These are phyloP conservation scores for Kryptolebias marmoratus DNA, from an alignment of 2,113 vertebrate species.

Conservation along the genomic window DNA sequence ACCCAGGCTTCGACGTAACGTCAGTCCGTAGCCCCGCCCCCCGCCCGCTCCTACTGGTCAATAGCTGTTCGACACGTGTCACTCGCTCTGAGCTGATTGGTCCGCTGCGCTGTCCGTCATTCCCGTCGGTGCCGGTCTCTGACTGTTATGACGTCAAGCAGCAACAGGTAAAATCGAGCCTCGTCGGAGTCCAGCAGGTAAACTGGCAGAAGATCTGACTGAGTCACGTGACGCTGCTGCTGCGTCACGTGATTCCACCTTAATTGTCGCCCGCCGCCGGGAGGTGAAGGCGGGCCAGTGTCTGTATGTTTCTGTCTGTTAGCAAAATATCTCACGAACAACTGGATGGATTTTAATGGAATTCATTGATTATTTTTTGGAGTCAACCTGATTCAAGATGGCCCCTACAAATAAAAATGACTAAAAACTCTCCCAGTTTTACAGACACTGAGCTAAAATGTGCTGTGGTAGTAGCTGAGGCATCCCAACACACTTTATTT, in stretches of 20 bases:
- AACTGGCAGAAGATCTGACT: neutral
- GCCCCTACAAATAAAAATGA: no score
- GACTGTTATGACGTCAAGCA: constrained; percentile 42
- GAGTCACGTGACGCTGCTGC: neutral
- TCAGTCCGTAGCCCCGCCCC: constrained; percentile 41
- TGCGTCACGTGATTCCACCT: neutral
- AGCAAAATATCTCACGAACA: no score
- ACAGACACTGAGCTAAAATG: no score
- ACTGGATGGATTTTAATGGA: no score
- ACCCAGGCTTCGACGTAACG: constrained; percentile 49
- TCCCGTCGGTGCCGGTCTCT: constrained; percentile 2
- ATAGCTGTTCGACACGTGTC: constrained; percentile 49
- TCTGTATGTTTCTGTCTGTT: no score
- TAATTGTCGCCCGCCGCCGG: no score
- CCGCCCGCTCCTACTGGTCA: constrained; percentile 35
- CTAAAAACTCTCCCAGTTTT: no score
- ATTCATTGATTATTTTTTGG: no score
- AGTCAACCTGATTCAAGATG: no score
- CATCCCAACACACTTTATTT: no score
- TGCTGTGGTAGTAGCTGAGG: no score
- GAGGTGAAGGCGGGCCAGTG: no score
- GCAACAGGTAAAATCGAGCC: constrained; percentile 57
- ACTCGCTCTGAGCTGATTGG: constrained; percentile 52
- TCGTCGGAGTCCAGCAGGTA: neutral
- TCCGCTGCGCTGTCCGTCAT: constrained; percentile 4